Evolutionary conservation across 2,888 invertebrate genomes (phyloP), one percentile per base, ranked within the genome.

Genomic region (Aphodius sticticus): DNA sequence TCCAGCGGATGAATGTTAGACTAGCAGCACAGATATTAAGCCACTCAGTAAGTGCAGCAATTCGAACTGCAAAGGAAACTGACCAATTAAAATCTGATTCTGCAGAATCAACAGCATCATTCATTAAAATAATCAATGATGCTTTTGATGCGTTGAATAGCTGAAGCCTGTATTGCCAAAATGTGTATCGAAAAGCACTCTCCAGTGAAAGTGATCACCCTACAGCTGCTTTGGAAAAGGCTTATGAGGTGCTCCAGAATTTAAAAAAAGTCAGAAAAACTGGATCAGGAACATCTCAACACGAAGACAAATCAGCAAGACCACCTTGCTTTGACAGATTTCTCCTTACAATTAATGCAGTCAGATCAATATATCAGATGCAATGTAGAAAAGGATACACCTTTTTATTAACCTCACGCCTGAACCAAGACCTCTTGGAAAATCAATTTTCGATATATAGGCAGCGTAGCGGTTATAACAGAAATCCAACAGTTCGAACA

Each of bases 1-100:
- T 80, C n/a, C 74, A 80, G 16, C 77, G 78, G 38, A 80, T 78
- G 80, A 75, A 36, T 15, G 36, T 77, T 70, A 14, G 69, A 16
- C 69, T 83, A 69, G 82, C 81, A 7, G 69, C 72, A 1, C 83
- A 83, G 77, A 74, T 83, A 16, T 70, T 83, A 6, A 82, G 83
- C 38, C 71, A 80, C 15, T 79, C 70, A 69, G 75, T 82, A 4
- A 69, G 76, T 26, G 81, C 81, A 69, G 81, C 81, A 35, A 81
- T 82, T 6, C 69, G 16, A 76, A 82, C 82, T 16, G 26, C 74
- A 9, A 37, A 80, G 12, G 69, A 16, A 14, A 81, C 80, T n/a
- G 71, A 38, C 16, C 72, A 82, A 35, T 38, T 82, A 37, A 35
- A 53, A n/a, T 69, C 35, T 14, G 71, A 38, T 1, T 70, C 69